Conservation (phyloP, 2,797 vertebrate genomes). For the Notamacropus eugenii region DNA sequence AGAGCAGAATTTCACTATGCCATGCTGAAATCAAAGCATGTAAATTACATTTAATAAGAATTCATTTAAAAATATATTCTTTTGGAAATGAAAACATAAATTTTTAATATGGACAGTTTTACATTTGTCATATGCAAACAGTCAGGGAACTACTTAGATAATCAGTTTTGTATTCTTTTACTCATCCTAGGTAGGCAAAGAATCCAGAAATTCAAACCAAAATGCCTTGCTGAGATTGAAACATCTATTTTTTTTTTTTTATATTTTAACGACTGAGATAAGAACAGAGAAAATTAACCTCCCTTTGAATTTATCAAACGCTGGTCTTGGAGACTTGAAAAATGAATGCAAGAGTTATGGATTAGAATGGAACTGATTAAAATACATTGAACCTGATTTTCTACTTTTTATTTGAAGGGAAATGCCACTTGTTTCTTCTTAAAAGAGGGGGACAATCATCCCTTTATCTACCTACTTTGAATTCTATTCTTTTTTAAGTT, state of each 20-base stretch:
- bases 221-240: neutral
- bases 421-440: neutral
- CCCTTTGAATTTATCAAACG: neutral
- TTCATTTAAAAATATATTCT: neutral
- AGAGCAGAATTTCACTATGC: neutral
- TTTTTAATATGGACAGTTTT: neutral
- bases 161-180: neutral
- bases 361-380: neutral
- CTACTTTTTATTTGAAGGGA: neutral
- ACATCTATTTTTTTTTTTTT: neutral
- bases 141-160: neutral
- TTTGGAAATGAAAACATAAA: neutral
- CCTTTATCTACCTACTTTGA: neutral
- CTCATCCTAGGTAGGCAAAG: neutral
- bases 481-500: neutral
- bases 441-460: neutral
- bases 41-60: neutral
- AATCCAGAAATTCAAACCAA: neutral
- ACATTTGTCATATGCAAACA: neutral
- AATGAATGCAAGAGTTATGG: neutral
- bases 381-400: neutral
- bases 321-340: neutral
- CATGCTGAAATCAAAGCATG: neutral
- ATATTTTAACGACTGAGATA: neutral
- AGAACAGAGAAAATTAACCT: neutral